Conservation (phyloP, 2,113 vertebrate genomes). For the Marmota monax region DNA sequence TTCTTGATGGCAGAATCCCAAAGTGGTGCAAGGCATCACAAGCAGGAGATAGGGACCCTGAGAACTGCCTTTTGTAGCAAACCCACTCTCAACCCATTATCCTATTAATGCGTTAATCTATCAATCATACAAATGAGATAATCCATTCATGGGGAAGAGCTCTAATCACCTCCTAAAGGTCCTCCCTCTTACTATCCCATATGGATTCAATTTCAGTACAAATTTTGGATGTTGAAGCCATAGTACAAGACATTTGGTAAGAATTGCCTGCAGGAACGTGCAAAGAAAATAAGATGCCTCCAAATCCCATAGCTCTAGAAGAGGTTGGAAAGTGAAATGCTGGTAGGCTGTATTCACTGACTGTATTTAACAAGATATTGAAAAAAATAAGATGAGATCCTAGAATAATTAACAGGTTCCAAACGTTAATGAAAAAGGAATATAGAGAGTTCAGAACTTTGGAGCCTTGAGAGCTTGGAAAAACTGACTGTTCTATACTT, state of each 20-base stretch:
- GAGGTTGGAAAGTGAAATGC: not conserved
- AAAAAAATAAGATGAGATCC: constrained; percentile 9
- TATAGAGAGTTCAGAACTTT: not conserved
- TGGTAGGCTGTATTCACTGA: not conserved
- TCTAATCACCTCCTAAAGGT: not conserved
- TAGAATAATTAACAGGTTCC: constrained; percentile 45
- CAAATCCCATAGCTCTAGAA: not conserved
- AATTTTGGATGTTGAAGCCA: not conserved
- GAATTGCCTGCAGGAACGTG: not conserved
- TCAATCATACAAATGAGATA: not conserved
- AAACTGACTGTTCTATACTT: not conserved
- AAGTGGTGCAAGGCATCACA: not conserved
- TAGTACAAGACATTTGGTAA: not conserved
- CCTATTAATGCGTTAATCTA: not conserved
- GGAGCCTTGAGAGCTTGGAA: constrained; percentile 8
- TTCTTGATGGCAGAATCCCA: not conserved
- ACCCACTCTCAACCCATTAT: not conserved
- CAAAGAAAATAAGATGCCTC: not conserved
- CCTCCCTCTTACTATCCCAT: not conserved
- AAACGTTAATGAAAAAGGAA: constrained; percentile 47
- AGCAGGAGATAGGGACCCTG: not conserved
- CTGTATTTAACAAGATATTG: constrained; percentile 29
- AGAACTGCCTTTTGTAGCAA: not conserved
- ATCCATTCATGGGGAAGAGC: not conserved
- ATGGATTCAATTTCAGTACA: not conserved